Evolutionary conservation across 1,140 invertebrate species (phyloP), one percentile per base, ranked within the genome.

Genomic region (Yoshiicerus persimilis): DNA sequence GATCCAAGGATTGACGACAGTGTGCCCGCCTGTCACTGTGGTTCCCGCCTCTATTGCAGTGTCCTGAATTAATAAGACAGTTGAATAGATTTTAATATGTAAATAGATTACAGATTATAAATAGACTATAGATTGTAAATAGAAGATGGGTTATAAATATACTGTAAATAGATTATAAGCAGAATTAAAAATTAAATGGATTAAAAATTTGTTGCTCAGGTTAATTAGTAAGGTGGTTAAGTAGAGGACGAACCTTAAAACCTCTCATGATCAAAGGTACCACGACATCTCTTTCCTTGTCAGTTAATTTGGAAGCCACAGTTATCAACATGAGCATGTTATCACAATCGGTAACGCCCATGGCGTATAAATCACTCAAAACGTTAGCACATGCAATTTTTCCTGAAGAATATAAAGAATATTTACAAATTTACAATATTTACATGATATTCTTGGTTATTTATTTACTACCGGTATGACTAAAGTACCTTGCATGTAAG

Each of bases 301-400:
- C 98, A 9, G 97, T 98, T 96, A 99, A 97, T 93, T 98, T 98
- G 10, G 96, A 97, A 88, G 97, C 97, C 5, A 98, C 96, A 32
- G 96, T 97, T 20, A 99, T 93, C 77, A 99, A 92, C 98, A 99
- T 99, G 20, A 99, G 94, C 98, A 99, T 99, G 93, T 99, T 99
- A 93, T 99, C 98, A 93, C 98, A 99, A 92, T 99, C 97, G 0
- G 97, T 99, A 20, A 99, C 98, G 89, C 99, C 99, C 98, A 99
- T 98, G 0, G 99, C 98, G 93, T 99, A 99, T 89, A 99, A 93
- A 93, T 99, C 98, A 94, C 98, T 99, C 75, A 99, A 93, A n/a
- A 99, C 98, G 94, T 99, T 99, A 38, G 98, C 97, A 94, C 98
- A 99, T 0, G 98, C 97, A 90, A 99, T 99, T 94, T 99, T 98